phyloP scores from a whole-genome alignment of 1,140 invertebrate species.

The Centruroides vittatus region DNA sequence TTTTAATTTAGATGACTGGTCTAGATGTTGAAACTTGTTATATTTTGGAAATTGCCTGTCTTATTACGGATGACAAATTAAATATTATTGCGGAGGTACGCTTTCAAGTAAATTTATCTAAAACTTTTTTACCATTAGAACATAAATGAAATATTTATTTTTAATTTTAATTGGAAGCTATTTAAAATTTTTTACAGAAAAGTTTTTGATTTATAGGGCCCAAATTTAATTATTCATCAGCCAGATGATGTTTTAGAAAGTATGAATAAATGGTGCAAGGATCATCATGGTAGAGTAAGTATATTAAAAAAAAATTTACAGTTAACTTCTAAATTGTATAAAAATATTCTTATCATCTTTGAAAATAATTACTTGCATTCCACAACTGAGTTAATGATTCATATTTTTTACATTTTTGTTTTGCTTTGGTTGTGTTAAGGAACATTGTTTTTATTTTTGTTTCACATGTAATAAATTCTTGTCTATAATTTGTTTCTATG shows the following conservation, averaged over 20 bases:
- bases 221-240: constrained; percentile 68
- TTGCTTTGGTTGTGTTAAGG: too few species aligned
- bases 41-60: constrained; percentile 74
- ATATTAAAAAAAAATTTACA: too few species aligned
- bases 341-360: too few species aligned
- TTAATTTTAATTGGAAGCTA: constrained; percentile 4
- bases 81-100: constrained; percentile 53
- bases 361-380: too few species aligned
- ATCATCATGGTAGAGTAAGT: constrained; percentile 49
- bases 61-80: constrained; percentile 68
- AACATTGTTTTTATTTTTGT: too few species aligned
- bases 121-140: too few species aligned
- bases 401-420: too few species aligned
- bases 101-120: too few species aligned
- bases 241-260: constrained; percentile 48
- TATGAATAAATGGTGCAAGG: constrained; percentile 70
- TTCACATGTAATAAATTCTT: too few species aligned
- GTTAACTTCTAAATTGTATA: too few species aligned
- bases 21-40: constrained; percentile 58
- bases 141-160: neutral
- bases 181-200: neutral
- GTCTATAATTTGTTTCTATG: too few species aligned
- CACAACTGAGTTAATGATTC: too few species aligned
- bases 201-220: constrained; percentile 31
- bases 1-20: constrained; percentile 53